Conservation (phyloP, 2,113 vertebrate species). For the Atrichornis clamosus region DNA sequence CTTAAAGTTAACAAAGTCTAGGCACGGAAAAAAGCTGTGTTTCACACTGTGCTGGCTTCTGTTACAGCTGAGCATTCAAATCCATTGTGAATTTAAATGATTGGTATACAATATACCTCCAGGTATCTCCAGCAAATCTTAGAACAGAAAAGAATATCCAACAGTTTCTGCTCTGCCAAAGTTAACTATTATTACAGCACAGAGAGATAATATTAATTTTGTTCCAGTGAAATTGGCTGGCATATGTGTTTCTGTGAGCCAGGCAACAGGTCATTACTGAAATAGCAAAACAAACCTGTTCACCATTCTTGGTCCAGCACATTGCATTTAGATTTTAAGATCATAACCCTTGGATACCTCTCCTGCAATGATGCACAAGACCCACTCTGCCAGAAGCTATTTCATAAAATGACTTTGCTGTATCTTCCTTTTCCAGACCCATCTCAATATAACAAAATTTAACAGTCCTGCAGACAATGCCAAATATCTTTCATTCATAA, state of each 20-base stretch:
- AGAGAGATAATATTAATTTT: conserved; percentile 67
- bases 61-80: background rate
- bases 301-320: conserved; percentile 38
- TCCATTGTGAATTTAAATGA: background rate
- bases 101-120: background rate
- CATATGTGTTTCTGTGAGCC: conserved; percentile 57
- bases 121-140: conserved; percentile 26
- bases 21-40: background rate
- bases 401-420: conserved; percentile 31
- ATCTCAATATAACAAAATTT: conserved; percentile 52
- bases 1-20: background rate
- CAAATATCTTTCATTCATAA: conserved; percentile 65
- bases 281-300: conserved; percentile 60
- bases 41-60: background rate
- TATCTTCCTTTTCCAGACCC: conserved; percentile 49
- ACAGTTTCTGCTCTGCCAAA: conserved; percentile 44
- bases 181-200: conserved; percentile 68
- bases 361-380: conserved; percentile 37
- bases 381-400: conserved; percentile 40
- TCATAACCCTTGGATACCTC: conserved; percentile 52
- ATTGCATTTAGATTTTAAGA: conserved; percentile 57
- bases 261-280: conserved; percentile 66
- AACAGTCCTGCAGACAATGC: conserved; percentile 42
- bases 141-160: conserved; percentile 24
- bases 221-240: conserved; percentile 70